Evolutionary conservation across 2,888 invertebrate genomes (phyloP).

Genomic region (Drosophila setosimentum): DNA sequence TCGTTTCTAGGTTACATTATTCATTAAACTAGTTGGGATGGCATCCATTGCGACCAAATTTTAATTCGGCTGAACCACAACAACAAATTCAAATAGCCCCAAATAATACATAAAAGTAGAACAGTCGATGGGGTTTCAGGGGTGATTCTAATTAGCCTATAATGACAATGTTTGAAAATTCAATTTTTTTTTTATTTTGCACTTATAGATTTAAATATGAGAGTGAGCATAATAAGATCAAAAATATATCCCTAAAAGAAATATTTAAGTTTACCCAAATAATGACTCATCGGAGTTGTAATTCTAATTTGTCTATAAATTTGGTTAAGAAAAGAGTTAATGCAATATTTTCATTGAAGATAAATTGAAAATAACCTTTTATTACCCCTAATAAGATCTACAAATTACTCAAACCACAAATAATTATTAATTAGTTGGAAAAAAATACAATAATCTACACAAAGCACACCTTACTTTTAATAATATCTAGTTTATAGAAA

Average conservation of each 20-base stretch:
- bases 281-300: neutral
- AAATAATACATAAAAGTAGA: neutral
- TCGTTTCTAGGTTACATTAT: constrained; percentile 47
- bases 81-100: neutral
- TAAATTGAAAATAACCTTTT: neutral
- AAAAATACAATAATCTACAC: neutral
- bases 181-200: neutral
- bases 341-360: too few relatives aligned
- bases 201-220: neutral
- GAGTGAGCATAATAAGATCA: neutral
- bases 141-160: neutral
- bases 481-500: neutral
- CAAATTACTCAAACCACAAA: neutral
- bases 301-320: neutral
- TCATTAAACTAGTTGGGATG: neutral
- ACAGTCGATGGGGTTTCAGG: neutral
- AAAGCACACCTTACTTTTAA: neutral
- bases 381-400: neutral
- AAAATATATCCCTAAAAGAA: neutral
- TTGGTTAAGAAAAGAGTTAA: too few relatives aligned
- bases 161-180: neutral
- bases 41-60: constrained; percentile 6
- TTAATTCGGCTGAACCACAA: constrained; percentile 14
- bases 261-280: neutral
- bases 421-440: neutral